These are phyloP conservation scores for Trachymyrmex cornetzi DNA, from an alignment of 1,140 invertebrate species.

Conservation along the genomic window DNA sequence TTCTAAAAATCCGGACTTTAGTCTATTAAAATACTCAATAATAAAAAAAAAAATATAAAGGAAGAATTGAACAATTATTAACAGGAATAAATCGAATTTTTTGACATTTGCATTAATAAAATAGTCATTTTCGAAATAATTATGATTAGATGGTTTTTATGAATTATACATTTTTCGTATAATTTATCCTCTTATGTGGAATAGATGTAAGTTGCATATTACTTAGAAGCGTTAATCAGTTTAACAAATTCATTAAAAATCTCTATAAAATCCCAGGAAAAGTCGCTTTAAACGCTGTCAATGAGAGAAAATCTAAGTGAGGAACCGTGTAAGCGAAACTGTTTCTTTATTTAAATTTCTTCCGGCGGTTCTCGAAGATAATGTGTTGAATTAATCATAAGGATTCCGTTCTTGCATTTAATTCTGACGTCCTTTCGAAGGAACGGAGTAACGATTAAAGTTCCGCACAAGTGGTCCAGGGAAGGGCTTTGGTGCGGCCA, in stretches of 20 bases:
- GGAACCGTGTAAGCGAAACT: slow-evolving; percentile 74
- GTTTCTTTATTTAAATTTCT: slow-evolving; percentile 78
- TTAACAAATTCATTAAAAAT: slow-evolving; percentile 37
- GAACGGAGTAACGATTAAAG: slow-evolving; percentile 72
- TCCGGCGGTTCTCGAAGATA: slow-evolving; percentile 67
- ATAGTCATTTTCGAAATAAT: background rate
- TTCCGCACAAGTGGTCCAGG: slow-evolving; percentile 52
- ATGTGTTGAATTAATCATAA: slow-evolving; percentile 79
- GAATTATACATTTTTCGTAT: background rate
- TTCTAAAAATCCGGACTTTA: background rate
- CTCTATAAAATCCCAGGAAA: background rate
- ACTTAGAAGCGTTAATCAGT: slow-evolving; percentile 15
- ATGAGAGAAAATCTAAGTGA: slow-evolving; percentile 60
- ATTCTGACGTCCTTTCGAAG: slow-evolving; percentile 51
- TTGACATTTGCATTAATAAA: background rate
- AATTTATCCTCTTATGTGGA: background rate
- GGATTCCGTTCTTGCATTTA: slow-evolving; percentile 67
- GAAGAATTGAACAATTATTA: background rate
- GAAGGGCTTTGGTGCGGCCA: slow-evolving; percentile 37
- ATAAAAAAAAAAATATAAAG: background rate
- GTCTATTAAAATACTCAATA: background rate
- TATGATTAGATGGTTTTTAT: background rate
- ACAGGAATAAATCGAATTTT: background rate
- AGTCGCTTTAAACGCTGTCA: slow-evolving; percentile 29
- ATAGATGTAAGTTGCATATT: background rate